Evolutionary conservation across 2,797 vertebrate species (phyloP), one percentile per base, ranked within the genome.

Genomic region (Geotria australis): DNA sequence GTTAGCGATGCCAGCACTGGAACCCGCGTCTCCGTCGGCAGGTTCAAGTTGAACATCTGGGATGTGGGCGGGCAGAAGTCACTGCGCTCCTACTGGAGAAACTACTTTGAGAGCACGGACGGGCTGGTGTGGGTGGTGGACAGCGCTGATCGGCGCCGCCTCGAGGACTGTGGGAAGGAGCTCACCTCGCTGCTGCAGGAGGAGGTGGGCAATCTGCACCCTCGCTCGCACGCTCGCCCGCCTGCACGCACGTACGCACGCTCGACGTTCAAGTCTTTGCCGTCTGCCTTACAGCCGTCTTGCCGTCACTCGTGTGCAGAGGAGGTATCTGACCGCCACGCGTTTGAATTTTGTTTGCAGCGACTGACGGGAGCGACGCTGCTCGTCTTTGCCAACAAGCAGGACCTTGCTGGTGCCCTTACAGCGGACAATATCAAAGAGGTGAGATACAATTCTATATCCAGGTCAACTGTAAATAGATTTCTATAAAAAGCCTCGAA

Each of bases 71-170:
- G 84, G 60, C 82, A 89, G 69, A 89, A 81, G 66, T 89, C 82
- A 0, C 71, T 89, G 63, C 78, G 82, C 7, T 89, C 84, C 6
- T 88, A 88, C 61, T 89, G 84, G 84, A 76, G 81, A 66, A 89
- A 89, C 72, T 89, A 89, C 71, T 89, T 89, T 48, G 84, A 89
- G 68, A 83, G 83, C 71, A 89, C 84, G 0, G 83, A 89, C 1
- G 84, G 84, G 9, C 71, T 89, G 66, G 77, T 89, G 71, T 89
- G 84, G 84, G 83, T 89, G 63, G 83, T 88, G 69, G 84, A 89
- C 73, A 85, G 81, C 1, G 81, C 82, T 1, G 84, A 89, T 70
- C 72, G 76, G 53, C 76, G 79, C 56, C 69, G 84, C 60, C 65
- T 89, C 65, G 73, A 80, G n/a, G 81, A 88, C 71, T 89, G 83